These are phyloP conservation scores for Tinea trinotella DNA, from an alignment of 2,888 invertebrate species.

Conservation along the genomic window DNA sequence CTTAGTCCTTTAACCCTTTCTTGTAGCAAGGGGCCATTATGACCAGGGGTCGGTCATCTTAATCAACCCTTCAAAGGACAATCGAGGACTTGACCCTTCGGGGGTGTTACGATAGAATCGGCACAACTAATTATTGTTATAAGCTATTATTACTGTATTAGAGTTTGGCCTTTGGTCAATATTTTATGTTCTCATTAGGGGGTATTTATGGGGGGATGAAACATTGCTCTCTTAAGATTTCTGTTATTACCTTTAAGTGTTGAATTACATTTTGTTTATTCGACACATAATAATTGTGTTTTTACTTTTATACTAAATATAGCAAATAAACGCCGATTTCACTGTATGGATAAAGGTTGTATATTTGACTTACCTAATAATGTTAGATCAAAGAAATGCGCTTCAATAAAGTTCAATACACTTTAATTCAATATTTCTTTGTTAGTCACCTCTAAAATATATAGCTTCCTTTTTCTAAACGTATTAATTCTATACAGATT, in stretches of 20 bases:
- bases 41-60: slow-evolving; percentile 54
- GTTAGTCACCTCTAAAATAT: too few relatives aligned
- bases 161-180: slow-evolving; percentile 33
- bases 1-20: slow-evolving; percentile 19
- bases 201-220: not conserved
- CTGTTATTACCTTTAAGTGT: not conserved
- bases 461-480: too few relatives aligned
- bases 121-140: slow-evolving; percentile 64
- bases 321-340: too few relatives aligned
- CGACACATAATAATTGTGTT: too few relatives aligned
- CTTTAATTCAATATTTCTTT: too few relatives aligned
- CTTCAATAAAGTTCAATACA: too few relatives aligned
- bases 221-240: not conserved
- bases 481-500: too few relatives aligned
- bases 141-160: slow-evolving; percentile 54
- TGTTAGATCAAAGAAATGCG: too few relatives aligned
- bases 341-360: too few relatives aligned
- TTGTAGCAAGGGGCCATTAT: slow-evolving; percentile 38
- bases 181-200: slow-evolving; percentile 45
- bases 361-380: too few relatives aligned
- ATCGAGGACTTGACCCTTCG: slow-evolving; percentile 53
- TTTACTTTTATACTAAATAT: too few relatives aligned
- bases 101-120: slow-evolving; percentile 34
- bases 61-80: slow-evolving; percentile 68
- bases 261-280: not conserved